Evolutionary conservation across 2,113 vertebrate species (phyloP).

Genomic region (Peromyscus californicus): DNA sequence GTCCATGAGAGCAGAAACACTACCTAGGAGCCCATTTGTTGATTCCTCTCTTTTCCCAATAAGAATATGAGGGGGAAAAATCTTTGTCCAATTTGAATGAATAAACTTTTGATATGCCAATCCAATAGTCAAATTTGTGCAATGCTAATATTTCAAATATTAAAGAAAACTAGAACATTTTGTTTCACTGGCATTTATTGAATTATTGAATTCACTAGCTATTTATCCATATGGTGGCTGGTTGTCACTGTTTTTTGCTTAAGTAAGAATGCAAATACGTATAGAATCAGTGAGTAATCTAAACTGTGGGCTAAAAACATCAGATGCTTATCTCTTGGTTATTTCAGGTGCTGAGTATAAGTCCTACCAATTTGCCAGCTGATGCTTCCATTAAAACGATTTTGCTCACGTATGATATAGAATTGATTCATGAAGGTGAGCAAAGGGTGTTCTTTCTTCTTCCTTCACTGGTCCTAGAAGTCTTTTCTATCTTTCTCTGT

Average conservation of each 20-base stretch:
- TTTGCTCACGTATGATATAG: neutral
- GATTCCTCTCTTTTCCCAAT: neutral
- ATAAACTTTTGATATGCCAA: neutral
- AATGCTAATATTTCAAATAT: slow-evolving; percentile 39
- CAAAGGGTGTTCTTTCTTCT: neutral
- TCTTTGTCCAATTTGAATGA: slow-evolving; percentile 9
- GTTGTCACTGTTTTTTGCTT: neutral
- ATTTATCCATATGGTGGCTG: neutral
- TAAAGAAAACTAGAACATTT: slow-evolving; percentile 48
- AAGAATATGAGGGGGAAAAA: neutral
- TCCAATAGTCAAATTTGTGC: neutral
- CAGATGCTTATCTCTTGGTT: neutral
- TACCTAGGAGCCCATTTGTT: neutral
- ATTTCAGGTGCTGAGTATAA: neutral
- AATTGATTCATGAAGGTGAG: neutral
- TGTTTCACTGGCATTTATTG: slow-evolving; percentile 14
- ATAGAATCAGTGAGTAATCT: slow-evolving; percentile 1
- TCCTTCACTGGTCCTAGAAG: neutral
- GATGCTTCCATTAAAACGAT: slow-evolving; percentile 40
- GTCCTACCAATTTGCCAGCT: neutral
- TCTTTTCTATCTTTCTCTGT: slow-evolving; percentile 14
- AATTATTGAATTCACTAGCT: neutral
- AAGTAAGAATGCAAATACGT: slow-evolving; percentile 30
- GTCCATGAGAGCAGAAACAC: neutral
- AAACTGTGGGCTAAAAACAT: slow-evolving; percentile 47